A percentile compares a stretch with the other conserved stretches of the same genome.
phyloP scores from a whole-genome alignment of 2,888 invertebrate genomes.

The Yponomeuta malinellus region DNA sequence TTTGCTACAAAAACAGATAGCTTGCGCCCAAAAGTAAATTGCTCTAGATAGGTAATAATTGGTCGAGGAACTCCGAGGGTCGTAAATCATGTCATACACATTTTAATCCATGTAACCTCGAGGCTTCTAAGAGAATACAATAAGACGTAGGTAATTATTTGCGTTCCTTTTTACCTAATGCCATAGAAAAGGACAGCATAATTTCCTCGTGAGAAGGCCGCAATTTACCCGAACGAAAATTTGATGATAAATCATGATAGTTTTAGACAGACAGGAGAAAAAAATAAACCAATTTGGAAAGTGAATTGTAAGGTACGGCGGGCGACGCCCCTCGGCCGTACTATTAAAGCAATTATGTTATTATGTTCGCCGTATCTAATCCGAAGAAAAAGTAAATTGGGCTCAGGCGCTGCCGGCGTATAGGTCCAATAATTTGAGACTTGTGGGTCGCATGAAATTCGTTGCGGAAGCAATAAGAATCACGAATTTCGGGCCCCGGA shows the following conservation, averaged over 20 bases:
- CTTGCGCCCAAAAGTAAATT: background rate
- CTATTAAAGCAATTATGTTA: constrained; percentile 76
- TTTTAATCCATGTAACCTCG: constrained; percentile 45
- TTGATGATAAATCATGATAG: constrained; percentile 75
- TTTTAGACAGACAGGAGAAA: constrained; percentile 69
- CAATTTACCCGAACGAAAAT: constrained; percentile 75
- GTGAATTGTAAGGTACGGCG: constrained; percentile 74
- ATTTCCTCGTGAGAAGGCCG: constrained; percentile 52
- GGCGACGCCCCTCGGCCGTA: constrained; percentile 55
- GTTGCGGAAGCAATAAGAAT: constrained; percentile 75
- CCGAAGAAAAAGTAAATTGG: constrained; percentile 75
- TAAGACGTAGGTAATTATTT: constrained; percentile 28
- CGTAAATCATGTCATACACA: constrained; percentile 64
- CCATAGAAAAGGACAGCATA: constrained; percentile 48
- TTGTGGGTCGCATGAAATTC: constrained; percentile 74
- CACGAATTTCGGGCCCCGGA: constrained; percentile 56
- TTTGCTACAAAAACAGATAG: background rate
- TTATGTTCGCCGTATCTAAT: constrained; percentile 75
- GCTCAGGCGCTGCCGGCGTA: constrained; percentile 71
- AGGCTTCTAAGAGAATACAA: constrained; percentile 61
- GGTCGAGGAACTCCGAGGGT: background rate
- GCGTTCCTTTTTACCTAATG: constrained; percentile 46
- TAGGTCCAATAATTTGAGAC: constrained; percentile 66
- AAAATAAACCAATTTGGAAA: constrained; percentile 75
- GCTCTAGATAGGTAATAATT: background rate